These are phyloP conservation scores for Eubucco bourcierii DNA, from an alignment of 2,113 vertebrate genomes.

Conservation along the genomic window DNA sequence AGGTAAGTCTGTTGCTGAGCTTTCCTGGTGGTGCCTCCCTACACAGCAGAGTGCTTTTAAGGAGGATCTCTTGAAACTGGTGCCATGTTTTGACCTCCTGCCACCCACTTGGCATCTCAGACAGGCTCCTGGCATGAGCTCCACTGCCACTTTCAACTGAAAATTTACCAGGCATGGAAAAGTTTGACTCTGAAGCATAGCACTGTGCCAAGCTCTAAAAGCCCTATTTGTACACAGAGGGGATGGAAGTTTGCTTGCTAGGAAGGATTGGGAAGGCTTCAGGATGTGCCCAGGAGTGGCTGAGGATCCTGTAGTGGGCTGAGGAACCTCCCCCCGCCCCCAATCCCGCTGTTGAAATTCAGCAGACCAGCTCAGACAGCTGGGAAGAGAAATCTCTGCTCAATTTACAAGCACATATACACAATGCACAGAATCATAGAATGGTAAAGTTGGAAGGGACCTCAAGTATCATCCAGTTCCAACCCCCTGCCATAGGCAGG, in stretches of 20 bases:
- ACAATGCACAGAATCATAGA: too few species aligned
- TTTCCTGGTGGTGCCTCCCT: background rate
- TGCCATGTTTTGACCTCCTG: conserved; percentile 14
- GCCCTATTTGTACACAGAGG: conserved; percentile 1
- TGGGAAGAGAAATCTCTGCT: too few species aligned
- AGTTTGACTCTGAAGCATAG: background rate
- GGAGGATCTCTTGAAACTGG: background rate
- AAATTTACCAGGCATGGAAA: background rate
- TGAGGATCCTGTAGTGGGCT: background rate
- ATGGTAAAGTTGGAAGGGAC: too few species aligned
- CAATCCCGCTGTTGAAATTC: background rate
- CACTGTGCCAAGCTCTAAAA: conserved; percentile 26
- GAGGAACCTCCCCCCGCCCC: background rate
- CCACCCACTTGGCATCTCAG: conserved; percentile 15
- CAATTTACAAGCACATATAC: too few species aligned
- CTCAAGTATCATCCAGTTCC: too few species aligned
- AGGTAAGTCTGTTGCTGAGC: background rate
- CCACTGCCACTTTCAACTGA: conserved; percentile 30
- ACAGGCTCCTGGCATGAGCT: conserved; percentile 12
- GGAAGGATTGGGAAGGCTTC: background rate
- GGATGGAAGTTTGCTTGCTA: background rate
- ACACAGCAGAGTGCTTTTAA: background rate
- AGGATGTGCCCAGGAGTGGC: background rate
- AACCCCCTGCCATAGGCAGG: too few species aligned
- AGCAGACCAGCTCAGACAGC: too few species aligned